These are phyloP conservation scores for Zapus hudsonius DNA, from an alignment of 2,113 vertebrate genomes.

Conservation along the genomic window DNA sequence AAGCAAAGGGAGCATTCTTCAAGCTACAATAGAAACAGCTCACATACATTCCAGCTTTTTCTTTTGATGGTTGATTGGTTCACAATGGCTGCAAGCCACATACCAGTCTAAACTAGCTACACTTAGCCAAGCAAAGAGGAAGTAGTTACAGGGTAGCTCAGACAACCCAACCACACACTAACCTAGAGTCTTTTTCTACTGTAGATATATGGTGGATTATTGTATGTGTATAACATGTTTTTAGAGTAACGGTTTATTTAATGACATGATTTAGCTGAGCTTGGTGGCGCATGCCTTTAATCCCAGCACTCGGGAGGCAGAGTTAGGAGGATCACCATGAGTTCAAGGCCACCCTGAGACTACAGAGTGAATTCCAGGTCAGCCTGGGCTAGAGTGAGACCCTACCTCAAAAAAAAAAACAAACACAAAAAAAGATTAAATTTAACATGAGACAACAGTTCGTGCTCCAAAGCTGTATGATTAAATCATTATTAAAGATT, in stretches of 20 bases:
- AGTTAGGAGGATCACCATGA: too few species aligned
- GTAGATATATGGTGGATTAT: background rate
- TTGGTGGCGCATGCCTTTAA: too few species aligned
- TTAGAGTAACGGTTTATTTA: background rate
- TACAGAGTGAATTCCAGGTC: too few species aligned
- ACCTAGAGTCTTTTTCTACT: slow-evolving; percentile 5
- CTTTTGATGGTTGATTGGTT: background rate
- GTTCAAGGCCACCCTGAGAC: too few species aligned
- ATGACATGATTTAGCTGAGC: too few species aligned
- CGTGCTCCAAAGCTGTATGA: slow-evolving; percentile 4
- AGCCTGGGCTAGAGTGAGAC: too few species aligned
- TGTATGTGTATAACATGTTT: background rate
- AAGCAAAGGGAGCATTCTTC: slow-evolving; percentile 1
- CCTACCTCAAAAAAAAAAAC: too few species aligned
- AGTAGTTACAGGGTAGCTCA: background rate
- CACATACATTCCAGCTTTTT: background rate
- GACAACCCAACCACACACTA: background rate
- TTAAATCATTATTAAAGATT: slow-evolving; percentile 33
- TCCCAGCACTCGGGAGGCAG: too few species aligned
- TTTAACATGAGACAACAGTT: slow-evolving; percentile 35
- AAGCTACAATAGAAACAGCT: background rate
- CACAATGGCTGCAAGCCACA: background rate
- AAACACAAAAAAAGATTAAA: too few species aligned
- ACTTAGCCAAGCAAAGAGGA: background rate
- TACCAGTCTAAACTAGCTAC: background rate